A percentile compares a stretch with the other conserved stretches of the same genome.
These are phyloP conservation scores for Urosaurus nigricauda DNA, from an alignment of 2,797 vertebrate species.

Conservation along the genomic window DNA sequence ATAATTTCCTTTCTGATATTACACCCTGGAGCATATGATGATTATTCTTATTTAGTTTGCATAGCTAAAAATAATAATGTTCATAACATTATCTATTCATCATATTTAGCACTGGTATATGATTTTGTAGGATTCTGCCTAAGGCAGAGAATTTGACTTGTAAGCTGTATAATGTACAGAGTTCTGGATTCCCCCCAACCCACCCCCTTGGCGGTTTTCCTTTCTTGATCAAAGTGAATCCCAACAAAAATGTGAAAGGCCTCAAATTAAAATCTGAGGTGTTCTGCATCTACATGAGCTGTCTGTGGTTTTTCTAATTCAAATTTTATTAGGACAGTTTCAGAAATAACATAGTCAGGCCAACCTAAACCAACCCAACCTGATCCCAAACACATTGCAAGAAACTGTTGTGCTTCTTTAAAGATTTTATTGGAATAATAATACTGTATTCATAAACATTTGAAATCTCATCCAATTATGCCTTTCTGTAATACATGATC, in stretches of 20 bases:
- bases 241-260: background rate
- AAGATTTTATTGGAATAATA: background rate
- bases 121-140: background rate
- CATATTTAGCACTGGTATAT: background rate
- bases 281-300: background rate
- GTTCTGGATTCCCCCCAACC: background rate
- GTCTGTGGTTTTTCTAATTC: background rate
- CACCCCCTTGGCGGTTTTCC: background rate
- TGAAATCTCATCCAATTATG: background rate
- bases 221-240: background rate
- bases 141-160: background rate
- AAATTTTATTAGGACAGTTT: constrained; percentile 1
- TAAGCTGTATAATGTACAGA: background rate
- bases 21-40: background rate
- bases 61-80: background rate
- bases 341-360: background rate
- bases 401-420: background rate
- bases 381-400: background rate
- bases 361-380: background rate
- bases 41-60: constrained; percentile 13
- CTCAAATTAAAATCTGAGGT: fast-evolving
- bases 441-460: background rate
- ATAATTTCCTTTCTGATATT: constrained; percentile 36
- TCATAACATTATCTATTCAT: constrained; percentile 15
- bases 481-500: background rate